Percentiles rank a stretch among this genome's conserved stretches.
Evolutionary conservation across 2,113 vertebrate genomes (phyloP).

Genomic region (Cathartes aura): DNA sequence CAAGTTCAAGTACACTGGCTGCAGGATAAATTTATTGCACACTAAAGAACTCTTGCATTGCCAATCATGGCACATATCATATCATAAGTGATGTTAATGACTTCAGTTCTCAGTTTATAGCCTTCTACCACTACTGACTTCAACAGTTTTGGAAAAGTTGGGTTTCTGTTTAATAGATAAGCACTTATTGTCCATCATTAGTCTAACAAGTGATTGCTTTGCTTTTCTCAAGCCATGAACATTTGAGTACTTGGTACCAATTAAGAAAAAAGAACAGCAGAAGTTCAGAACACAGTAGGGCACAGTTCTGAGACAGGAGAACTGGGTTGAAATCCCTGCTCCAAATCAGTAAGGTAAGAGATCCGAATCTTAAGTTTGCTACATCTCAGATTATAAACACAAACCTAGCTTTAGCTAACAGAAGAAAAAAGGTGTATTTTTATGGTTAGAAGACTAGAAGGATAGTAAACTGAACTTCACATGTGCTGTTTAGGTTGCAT

Average conservation of each 20-base stretch:
- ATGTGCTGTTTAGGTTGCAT: background rate
- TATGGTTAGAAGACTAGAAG: background rate
- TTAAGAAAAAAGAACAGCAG: background rate
- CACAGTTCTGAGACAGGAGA: background rate
- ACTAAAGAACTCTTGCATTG: background rate
- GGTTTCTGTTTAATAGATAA: background rate
- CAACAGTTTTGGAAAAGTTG: background rate
- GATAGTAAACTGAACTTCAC: background rate
- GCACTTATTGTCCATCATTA: background rate
- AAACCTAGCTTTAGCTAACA: background rate
- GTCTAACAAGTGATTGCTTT: background rate
- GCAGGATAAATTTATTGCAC: background rate
- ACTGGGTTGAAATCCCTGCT: background rate
- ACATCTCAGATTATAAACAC: background rate
- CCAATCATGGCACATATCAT: background rate
- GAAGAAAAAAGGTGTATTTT: background rate
- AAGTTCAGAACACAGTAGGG: background rate
- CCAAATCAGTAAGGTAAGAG: background rate
- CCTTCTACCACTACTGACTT: background rate
- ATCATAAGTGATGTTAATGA: background rate
- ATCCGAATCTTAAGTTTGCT: background rate
- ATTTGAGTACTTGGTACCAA: background rate
- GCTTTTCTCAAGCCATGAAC: background rate
- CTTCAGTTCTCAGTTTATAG: background rate
- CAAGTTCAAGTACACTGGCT: background rate